A percentile compares a stretch with the other conserved stretches of the same genome.
These are phyloP conservation scores for Centrocercus urophasianus DNA, from an alignment of 2,113 vertebrate genomes.

Conservation along the genomic window DNA sequence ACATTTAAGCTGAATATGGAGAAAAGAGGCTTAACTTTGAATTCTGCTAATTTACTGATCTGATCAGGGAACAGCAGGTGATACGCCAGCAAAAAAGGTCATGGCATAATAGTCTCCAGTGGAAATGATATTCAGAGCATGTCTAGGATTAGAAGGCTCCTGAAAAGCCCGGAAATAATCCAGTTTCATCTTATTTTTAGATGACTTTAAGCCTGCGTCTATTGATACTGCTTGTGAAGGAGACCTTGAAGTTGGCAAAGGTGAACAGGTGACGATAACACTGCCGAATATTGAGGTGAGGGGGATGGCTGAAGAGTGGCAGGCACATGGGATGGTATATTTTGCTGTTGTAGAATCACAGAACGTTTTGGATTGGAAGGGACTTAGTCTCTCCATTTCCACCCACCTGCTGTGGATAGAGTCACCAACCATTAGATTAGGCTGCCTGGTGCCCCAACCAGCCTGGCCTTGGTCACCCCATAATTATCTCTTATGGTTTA, in stretches of 20 bases:
- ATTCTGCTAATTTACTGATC: background rate
- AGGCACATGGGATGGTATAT: background rate
- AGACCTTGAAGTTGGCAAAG: constrained; percentile 95
- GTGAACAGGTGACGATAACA: constrained; percentile 97
- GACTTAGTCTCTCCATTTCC: background rate
- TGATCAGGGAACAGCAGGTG: background rate
- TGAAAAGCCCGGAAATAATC: constrained; percentile 38
- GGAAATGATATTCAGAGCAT: background rate
- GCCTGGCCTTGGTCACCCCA: background rate
- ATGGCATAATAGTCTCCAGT: background rate
- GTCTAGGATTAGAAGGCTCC: background rate
- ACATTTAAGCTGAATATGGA: background rate
- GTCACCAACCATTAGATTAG: background rate
- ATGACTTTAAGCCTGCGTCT: constrained; percentile 99
- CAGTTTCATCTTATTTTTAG: constrained; percentile 74
- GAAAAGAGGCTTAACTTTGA: background rate
- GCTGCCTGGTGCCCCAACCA: too few species aligned
- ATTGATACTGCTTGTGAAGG: constrained; percentile 96
- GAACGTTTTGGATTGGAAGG: background rate
- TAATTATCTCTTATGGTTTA: background rate
- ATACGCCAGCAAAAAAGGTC: background rate
- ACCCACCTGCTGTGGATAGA: background rate
- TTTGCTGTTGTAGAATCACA: background rate
- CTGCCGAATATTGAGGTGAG: constrained; percentile 96
- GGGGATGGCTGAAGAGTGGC: background rate